These are phyloP conservation scores for Zaprionus lachaisei DNA, from an alignment of 1,140 invertebrate species.

Conservation along the genomic window DNA sequence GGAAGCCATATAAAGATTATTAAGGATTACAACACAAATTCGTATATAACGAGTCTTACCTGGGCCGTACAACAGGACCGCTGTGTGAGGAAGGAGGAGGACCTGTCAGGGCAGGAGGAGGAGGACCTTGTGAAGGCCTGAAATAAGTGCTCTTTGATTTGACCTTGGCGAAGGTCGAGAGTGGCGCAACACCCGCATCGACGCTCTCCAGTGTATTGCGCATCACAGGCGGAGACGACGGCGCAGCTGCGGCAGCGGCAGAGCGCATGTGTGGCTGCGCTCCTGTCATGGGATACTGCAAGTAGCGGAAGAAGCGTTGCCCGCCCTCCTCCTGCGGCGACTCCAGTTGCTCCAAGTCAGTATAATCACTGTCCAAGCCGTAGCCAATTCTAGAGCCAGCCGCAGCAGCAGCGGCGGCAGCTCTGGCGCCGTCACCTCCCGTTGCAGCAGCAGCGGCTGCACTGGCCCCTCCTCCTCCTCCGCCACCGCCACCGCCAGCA, in stretches of 20 bases:
- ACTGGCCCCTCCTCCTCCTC: neutral
- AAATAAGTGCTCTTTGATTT: slow-evolving; percentile 25
- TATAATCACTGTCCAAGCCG: neutral
- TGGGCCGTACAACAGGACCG: slow-evolving; percentile 26
- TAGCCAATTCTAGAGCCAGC: neutral
- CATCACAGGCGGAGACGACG: slow-evolving; percentile 31
- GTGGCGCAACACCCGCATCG: slow-evolving; percentile 53
- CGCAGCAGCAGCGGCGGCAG: neutral
- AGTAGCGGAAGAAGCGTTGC: slow-evolving; percentile 54
- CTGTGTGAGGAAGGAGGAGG: neutral
- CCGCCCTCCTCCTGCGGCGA: neutral
- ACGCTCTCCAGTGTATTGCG: slow-evolving; percentile 69
- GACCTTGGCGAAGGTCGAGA: slow-evolving; percentile 37
- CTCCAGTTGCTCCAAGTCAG: slow-evolving; percentile 19
- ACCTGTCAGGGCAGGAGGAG: neutral
- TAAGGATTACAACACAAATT: neutral
- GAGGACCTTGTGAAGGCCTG: neutral
- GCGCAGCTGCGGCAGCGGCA: slow-evolving; percentile 15
- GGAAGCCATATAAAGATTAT: neutral
- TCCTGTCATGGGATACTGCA: slow-evolving; percentile 33
- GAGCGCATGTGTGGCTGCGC: neutral
- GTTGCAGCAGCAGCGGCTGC: neutral
- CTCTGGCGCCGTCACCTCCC: neutral
- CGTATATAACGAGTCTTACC: slow-evolving; percentile 7
- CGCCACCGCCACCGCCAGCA: neutral